Conservation (phyloP, 1,140 invertebrate species). For the Diachasma alloeum region DNA sequence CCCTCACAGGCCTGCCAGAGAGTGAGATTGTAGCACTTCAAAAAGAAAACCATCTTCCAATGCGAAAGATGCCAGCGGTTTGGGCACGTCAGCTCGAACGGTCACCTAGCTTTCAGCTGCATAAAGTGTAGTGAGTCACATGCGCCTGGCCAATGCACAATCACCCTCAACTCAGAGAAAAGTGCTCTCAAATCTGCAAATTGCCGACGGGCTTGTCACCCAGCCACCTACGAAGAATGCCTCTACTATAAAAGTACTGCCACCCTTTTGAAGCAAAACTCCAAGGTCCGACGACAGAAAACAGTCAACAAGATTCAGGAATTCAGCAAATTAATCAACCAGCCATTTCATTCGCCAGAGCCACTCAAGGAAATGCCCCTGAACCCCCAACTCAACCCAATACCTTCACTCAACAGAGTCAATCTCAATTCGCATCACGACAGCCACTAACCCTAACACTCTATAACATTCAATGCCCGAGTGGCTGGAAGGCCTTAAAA, state of each 20-base stretch:
- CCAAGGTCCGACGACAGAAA: constrained; percentile 20
- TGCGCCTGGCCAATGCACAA: neutral
- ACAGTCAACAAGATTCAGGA: no score
- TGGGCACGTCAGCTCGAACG: neutral
- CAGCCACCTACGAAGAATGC: neutral
- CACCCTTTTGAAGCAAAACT: neutral
- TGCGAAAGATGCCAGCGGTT: neutral
- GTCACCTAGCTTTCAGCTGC: neutral
- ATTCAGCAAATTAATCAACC: no score
- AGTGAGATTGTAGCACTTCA: neutral
- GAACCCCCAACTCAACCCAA: no score
- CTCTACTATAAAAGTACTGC: neutral
- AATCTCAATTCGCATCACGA: no score
- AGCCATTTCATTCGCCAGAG: no score
- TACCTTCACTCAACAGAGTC: no score
- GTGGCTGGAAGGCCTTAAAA: no score
- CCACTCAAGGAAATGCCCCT: no score
- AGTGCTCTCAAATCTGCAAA: neutral
- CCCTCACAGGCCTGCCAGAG: neutral
- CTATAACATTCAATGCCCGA: no score
- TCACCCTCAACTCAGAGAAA: neutral
- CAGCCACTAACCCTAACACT: no score
- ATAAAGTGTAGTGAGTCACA: neutral
- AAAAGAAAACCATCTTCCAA: neutral
- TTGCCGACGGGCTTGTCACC: neutral